Percentiles rank a stretch among this genome's conserved stretches.
These are phyloP conservation scores for Saimiri boliviensis DNA, from an alignment of 2,113 vertebrate genomes.

Conservation along the genomic window DNA sequence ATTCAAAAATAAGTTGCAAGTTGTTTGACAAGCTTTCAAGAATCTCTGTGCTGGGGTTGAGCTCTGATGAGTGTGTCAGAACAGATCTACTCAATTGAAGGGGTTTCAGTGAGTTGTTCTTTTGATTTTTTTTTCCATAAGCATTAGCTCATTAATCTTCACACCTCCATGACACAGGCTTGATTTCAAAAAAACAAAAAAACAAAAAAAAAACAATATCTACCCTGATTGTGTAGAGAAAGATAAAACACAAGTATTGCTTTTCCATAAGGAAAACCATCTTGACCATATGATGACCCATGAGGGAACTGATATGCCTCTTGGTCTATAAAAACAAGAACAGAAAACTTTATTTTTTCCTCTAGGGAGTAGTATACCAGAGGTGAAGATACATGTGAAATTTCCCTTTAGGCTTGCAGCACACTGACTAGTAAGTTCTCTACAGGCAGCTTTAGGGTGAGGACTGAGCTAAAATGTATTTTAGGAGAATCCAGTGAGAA, in stretches of 20 bases:
- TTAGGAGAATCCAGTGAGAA: neutral
- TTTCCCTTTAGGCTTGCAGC: neutral
- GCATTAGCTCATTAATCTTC: conserved; percentile 24
- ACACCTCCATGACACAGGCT: neutral
- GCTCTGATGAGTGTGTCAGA: neutral
- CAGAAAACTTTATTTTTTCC: conserved; percentile 34
- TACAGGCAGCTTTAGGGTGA: neutral
- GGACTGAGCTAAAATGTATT: neutral
- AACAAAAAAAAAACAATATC: neutral
- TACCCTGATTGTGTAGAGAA: neutral
- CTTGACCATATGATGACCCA: neutral
- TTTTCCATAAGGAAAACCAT: neutral
- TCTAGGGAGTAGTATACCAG: neutral
- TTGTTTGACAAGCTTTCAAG: neutral
- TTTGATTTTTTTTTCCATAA: conserved; percentile 20
- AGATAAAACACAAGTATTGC: neutral
- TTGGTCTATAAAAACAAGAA: conserved; percentile 25
- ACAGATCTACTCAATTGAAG: neutral
- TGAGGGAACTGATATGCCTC: neutral
- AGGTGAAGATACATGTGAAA: neutral
- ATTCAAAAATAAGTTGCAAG: neutral
- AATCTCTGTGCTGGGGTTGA: neutral
- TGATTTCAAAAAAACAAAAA: neutral
- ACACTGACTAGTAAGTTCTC: neutral
- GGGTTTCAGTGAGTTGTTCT: neutral